Conservation (phyloP, 2,113 vertebrate species). For the Notiomystis cincta region DNA sequence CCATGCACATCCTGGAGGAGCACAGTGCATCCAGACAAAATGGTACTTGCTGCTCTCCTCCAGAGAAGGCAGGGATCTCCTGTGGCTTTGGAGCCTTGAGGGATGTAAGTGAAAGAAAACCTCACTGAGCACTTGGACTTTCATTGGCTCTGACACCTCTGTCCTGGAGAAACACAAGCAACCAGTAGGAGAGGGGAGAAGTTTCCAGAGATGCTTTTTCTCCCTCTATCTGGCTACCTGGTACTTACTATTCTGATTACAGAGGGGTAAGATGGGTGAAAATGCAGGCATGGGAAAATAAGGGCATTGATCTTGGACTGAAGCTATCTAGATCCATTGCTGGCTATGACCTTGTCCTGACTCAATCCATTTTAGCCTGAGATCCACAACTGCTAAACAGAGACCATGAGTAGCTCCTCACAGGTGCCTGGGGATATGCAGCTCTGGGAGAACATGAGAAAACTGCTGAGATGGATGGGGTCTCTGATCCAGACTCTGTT, state of each 20-base stretch:
- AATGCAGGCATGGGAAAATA: not conserved
- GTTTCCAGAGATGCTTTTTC: not conserved
- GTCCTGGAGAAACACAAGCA: not conserved
- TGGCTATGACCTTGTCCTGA: not conserved
- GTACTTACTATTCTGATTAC: not conserved
- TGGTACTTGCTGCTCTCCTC: not conserved
- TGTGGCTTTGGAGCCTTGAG: not conserved
- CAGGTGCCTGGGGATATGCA: not conserved
- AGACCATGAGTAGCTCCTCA: not conserved
- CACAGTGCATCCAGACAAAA: not conserved
- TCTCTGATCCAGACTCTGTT: not conserved
- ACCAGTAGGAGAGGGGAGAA: not conserved
- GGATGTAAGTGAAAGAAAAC: not conserved
- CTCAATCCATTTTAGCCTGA: not conserved
- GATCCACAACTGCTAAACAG: not conserved
- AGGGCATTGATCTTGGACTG: not conserved
- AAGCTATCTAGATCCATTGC: not conserved
- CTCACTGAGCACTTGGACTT: fast-evolving
- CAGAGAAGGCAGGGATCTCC: not conserved
- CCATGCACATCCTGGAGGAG: not conserved
- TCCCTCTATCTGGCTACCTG: not conserved
- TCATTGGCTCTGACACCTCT: not conserved
- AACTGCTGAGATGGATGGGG: fast-evolving
- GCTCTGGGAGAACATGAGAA: not conserved
- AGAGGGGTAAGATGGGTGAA: not conserved